phyloP scores from a whole-genome alignment of 2,888 invertebrate genomes.

The Lathronympha strigana region DNA sequence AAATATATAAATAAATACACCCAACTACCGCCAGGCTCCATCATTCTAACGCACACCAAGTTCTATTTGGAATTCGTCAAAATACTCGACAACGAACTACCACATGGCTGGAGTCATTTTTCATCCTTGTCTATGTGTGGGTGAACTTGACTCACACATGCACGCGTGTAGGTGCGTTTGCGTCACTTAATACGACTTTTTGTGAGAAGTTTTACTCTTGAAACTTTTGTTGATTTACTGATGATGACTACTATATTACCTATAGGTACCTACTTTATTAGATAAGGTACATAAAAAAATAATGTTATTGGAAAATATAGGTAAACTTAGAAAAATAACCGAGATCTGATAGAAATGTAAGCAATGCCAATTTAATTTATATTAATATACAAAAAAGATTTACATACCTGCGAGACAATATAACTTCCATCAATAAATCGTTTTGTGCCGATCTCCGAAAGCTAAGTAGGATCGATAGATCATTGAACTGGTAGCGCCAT shows the following conservation, averaged over 20 bases:
- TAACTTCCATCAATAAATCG: not conserved
- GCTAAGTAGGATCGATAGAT: slow-evolving; percentile 30
- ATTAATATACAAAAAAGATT: not conserved
- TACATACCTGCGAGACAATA: not conserved
- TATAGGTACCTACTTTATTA: not conserved
- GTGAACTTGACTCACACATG: slow-evolving; percentile 43
- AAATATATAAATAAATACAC: not conserved
- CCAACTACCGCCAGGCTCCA: slow-evolving; percentile 15
- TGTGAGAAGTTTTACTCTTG: slow-evolving; percentile 38
- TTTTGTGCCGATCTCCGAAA: not conserved
- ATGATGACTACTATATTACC: not conserved
- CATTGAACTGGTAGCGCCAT: slow-evolving; percentile 35
- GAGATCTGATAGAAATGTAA: no score
- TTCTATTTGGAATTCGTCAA: slow-evolving; percentile 81
- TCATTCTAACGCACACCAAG: slow-evolving; percentile 52
- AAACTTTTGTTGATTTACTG: slow-evolving; percentile 33
- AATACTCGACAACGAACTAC: slow-evolving; percentile 75
- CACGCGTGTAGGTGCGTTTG: slow-evolving; percentile 48
- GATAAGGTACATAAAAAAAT: no score
- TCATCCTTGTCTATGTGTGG: slow-evolving; percentile 57
- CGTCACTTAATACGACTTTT: slow-evolving; percentile 39
- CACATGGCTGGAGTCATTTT: slow-evolving; percentile 77
- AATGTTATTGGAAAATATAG: no score
- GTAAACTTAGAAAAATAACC: no score
- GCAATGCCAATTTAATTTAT: no score